These are phyloP conservation scores for Scartelaos histophorus DNA, from an alignment of 2,113 vertebrate species.

Conservation along the genomic window DNA sequence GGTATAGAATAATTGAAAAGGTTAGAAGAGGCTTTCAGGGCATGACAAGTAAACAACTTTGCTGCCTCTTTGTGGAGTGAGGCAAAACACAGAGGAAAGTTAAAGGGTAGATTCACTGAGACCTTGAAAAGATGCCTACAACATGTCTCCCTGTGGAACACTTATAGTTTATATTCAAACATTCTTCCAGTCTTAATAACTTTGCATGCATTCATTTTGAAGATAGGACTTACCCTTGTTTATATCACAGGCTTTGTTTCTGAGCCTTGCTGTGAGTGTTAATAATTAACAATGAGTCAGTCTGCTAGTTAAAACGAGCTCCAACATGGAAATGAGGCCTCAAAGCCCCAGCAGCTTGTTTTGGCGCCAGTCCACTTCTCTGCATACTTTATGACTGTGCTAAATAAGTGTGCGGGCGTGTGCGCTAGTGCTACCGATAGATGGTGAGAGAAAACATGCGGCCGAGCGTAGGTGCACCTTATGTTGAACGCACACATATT, in stretches of 20 bases:
- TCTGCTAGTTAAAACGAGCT: slow-evolving; percentile 65
- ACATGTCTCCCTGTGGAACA: slow-evolving; percentile 1
- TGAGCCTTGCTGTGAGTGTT: slow-evolving; percentile 53
- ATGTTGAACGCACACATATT: slow-evolving; percentile 48
- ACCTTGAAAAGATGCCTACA: slow-evolving; percentile 49
- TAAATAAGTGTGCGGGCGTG: slow-evolving; percentile 17
- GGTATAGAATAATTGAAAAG: neutral
- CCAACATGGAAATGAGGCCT: slow-evolving; percentile 69
- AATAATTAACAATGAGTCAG: slow-evolving; percentile 70
- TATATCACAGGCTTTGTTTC: slow-evolving; percentile 52
- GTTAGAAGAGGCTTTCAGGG: neutral
- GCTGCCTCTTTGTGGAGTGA: slow-evolving; percentile 43
- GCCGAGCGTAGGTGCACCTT: slow-evolving; percentile 30
- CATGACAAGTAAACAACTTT: slow-evolving; percentile 41
- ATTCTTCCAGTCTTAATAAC: slow-evolving; percentile 13
- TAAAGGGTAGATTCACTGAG: slow-evolving; percentile 44
- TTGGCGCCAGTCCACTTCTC: slow-evolving; percentile 61
- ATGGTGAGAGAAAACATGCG: slow-evolving; percentile 20
- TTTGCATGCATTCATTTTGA: slow-evolving; percentile 18
- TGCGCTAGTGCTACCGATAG: neutral
- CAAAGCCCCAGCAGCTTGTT: slow-evolving; percentile 63
- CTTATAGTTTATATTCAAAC: slow-evolving; percentile 1
- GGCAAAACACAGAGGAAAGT: slow-evolving; percentile 21
- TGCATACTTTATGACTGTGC: slow-evolving; percentile 62
- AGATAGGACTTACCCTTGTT: slow-evolving; percentile 25